Base-by-base conservation (phyloP, 2,888 invertebrate genomes). In the Pollenia amentaria region DNA sequence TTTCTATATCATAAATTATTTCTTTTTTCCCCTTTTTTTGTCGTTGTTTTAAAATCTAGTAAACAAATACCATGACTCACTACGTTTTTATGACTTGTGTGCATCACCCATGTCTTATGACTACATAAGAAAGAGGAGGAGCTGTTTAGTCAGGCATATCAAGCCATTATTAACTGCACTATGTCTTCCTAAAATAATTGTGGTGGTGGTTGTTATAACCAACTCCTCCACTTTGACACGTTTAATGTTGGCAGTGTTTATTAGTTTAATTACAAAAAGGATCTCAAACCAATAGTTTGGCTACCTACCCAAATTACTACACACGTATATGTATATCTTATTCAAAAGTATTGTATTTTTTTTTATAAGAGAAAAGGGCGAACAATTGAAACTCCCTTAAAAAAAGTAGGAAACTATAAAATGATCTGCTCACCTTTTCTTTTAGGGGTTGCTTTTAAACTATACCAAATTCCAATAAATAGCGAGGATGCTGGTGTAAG, bases 161-260 rank as follows among this genome's bases (percentile, higher is more conserved):
- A 77, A 18, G 1, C 29, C 21, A 40, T 51, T 70, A 10, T n/a
- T 14, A 69, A 29, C 2, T 3, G 38, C 7, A 60, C 6, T 44
- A 42, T 29, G 29, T 6, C 29, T 29, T 29, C 6, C 29, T 29
- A 29, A 29, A 29, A 29, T 29, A 29, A 29, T 29, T 29, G 4
- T 29, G 14, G 18, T 75, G 83, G 83, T 85, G 77, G 87, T 88
- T 53, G 79, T 73, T 64, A 65, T 84, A 60, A 18, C 14, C 10
- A 51, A 65, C 79, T 79, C 70, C 81, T 53, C 75, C 76, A 84
- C 38, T 65, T 64, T 80, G 69, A 72, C 73, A 78, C 65, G 65
- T 78, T 29, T 46, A 42, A 16, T 67, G 38, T 12, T 57, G 62
- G 51, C 40, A 0, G 16, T 14, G 51, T 53, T 8, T 51, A 12